Base-by-base conservation (phyloP, 2,797 vertebrate genomes). In the Allobates femoralis region DNA sequence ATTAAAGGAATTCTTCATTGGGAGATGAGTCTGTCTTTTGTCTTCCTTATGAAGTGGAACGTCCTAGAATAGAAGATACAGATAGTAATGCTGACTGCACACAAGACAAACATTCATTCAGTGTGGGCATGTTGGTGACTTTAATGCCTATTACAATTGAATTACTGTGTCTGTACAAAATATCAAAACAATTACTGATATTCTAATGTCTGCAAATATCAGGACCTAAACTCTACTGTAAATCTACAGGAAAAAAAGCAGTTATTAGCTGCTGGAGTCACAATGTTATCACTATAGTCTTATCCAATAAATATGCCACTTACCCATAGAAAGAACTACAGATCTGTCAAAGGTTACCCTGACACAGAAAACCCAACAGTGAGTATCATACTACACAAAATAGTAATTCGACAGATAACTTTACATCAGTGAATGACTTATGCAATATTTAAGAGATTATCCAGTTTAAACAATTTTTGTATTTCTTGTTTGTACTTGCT, bases 1-100 rank as follows among this genome's bases (percentile, higher is more conserved):
- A 74, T 74, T 46, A 50, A 74, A 74, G 69, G 41, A 74, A 74
- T 74, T 26, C 69, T 74, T 74, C 41, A 50, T 74, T 74, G 37
- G 41, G 7, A 46, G 41, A 46, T 5, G 23, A 41, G 37, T 50
- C 69, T 74, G 69, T 74, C 23, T 46, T 74, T 74, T 50, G 23
- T 46, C 23, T 74, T 50, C 7, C 34, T 46, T 73, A 23, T 73
- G n/a, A 73, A 46, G 69, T 74, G 23, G 34, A 26, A 50, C 15
- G 46, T n/a, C 11, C 14, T 74, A 74, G 46, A 50, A 71, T 8
- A n/a, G 23, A n/a, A 26, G 12, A 46, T 26, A 73, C n/a, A 26
- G 23, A 46, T 15, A 73, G 37, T 23, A 15, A 41, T 73, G 21
- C 10, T 46, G 69, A n/a, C 69, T 73, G 67, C 69, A 46, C 41